Conservation (phyloP, 2,888 invertebrate species). For the Melitaea athalia region DNA sequence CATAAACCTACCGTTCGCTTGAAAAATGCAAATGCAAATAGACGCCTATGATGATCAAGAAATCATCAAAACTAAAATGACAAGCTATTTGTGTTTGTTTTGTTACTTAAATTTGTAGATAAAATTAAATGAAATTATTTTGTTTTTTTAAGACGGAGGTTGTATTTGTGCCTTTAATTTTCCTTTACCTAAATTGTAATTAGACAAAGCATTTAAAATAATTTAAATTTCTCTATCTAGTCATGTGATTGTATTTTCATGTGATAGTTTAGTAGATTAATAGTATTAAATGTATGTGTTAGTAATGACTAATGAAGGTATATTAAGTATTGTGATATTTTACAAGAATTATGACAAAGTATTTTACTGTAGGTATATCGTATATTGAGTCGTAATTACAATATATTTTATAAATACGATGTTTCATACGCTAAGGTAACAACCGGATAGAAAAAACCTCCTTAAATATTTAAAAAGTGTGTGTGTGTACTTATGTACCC, state of each 20-base stretch:
- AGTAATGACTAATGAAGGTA: background rate
- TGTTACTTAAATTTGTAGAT: too few relatives aligned
- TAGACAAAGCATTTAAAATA: conserved; percentile 19
- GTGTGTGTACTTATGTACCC: too few relatives aligned
- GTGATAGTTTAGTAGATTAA: conserved; percentile 2
- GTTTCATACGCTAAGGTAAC: too few relatives aligned
- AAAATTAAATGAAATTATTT: too few relatives aligned
- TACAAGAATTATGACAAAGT: background rate
- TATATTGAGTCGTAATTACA: too few relatives aligned
- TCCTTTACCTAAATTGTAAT: conserved; percentile 4
- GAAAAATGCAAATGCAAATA: too few relatives aligned
- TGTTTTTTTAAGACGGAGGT: background rate
- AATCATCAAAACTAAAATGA: background rate
- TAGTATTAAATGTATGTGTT: background rate
- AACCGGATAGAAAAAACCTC: too few relatives aligned
- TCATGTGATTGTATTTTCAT: conserved; percentile 23
- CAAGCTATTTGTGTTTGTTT: background rate
- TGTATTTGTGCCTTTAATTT: background rate
- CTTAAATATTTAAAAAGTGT: too few relatives aligned
- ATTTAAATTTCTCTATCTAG: conserved; percentile 26
- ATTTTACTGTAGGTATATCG: background rate
- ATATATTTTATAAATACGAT: too few relatives aligned
- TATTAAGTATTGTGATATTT: background rate
- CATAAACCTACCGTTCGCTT: too few relatives aligned
- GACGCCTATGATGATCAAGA: too few relatives aligned